phyloP scores from a whole-genome alignment of 2,113 vertebrate genomes.

The Callipepla californica region DNA sequence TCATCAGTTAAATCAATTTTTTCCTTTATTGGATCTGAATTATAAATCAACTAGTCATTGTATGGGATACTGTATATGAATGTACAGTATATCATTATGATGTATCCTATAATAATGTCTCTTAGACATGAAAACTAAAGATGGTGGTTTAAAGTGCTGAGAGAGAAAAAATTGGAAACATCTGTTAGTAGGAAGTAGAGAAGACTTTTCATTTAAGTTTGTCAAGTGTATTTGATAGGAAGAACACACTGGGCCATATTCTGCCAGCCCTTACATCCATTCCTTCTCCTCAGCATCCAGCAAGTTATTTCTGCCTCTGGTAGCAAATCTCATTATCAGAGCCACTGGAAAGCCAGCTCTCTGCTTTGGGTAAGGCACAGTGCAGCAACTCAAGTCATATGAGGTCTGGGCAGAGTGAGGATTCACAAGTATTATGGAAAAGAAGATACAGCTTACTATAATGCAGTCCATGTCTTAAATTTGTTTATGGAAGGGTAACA shows the following conservation, averaged over 20 bases:
- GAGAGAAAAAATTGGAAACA: conserved; percentile 82
- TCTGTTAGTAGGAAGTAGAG: conserved; percentile 79
- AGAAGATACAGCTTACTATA: neutral
- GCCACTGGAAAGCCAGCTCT: conserved; percentile 6
- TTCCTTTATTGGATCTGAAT: conserved; percentile 81
- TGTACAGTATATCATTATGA: conserved; percentile 82
- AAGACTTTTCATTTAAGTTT: conserved; percentile 82
- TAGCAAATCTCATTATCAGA: conserved; percentile 25
- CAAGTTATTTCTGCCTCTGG: neutral
- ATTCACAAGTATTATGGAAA: conserved; percentile 8
- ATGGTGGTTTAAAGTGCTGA: conserved; percentile 81
- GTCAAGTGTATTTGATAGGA: conserved; percentile 73
- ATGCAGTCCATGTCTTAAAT: neutral
- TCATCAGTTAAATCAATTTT: conserved; percentile 83
- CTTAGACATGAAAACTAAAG: conserved; percentile 83
- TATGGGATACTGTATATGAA: conserved; percentile 80
- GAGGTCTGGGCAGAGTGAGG: neutral
- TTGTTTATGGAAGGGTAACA: neutral
- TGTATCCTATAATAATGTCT: conserved; percentile 84
- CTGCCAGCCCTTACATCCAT: neutral
- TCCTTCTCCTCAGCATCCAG: neutral
- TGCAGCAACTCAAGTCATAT: neutral
- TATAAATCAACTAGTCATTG: conserved; percentile 79
- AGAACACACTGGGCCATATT: conserved; percentile 53
- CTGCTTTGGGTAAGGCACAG: neutral